These are phyloP conservation scores for Gavia stellata DNA, from an alignment of 2,113 vertebrate genomes.

Conservation along the genomic window DNA sequence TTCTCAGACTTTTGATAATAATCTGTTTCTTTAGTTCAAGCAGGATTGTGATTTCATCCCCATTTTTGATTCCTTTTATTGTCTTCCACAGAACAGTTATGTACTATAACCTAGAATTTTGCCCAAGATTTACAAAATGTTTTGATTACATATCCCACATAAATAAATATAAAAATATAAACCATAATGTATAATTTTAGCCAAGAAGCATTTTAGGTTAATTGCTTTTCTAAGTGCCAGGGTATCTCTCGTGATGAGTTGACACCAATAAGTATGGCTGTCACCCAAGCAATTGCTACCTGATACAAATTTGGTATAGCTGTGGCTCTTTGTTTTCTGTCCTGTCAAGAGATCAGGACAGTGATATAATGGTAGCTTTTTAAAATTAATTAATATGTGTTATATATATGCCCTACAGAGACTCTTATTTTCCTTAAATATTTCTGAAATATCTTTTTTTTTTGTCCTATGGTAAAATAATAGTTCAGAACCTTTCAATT, in stretches of 20 bases:
- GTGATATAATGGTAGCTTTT: background rate
- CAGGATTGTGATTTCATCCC: background rate
- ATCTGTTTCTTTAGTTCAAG: background rate
- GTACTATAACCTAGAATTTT: background rate
- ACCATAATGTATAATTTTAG: background rate
- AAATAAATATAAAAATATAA: background rate
- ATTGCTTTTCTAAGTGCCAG: background rate
- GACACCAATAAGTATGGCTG: background rate
- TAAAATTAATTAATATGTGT: background rate
- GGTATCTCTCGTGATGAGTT: background rate
- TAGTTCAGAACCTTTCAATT: background rate
- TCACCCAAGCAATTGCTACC: background rate
- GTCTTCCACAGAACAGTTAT: background rate
- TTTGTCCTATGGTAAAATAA: background rate
- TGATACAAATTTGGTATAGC: rapidly evolving
- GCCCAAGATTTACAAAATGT: background rate
- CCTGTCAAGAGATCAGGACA: background rate
- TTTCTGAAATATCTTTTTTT: background rate
- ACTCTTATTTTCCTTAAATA: background rate
- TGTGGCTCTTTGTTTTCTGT: background rate
- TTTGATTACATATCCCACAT: background rate
- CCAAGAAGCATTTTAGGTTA: background rate
- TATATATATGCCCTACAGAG: background rate
- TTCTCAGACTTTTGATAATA: background rate
- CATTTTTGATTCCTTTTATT: background rate